These are phyloP conservation scores for Timandra comae DNA, from an alignment of 2,888 invertebrate species.

Conservation along the genomic window DNA sequence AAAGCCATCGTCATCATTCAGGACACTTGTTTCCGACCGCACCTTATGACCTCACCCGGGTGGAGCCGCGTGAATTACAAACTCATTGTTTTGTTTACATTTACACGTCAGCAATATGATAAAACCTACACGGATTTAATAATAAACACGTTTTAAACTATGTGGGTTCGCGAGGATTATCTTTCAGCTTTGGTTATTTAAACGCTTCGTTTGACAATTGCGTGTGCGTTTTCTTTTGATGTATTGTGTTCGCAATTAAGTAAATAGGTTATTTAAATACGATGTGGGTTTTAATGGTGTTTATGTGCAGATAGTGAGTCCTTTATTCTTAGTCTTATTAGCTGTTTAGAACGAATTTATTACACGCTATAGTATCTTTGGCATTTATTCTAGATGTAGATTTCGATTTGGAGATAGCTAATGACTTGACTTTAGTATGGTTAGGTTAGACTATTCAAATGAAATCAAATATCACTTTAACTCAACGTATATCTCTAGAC, in stretches of 20 bases:
- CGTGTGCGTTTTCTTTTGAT: no score
- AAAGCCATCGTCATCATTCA: slow-evolving; percentile 22
- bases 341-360: no score
- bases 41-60: slow-evolving; percentile 57
- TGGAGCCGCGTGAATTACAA: slow-evolving; percentile 38
- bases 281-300: slow-evolving; percentile 7
- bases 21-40: slow-evolving; percentile 39
- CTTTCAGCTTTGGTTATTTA: background rate
- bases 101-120: slow-evolving; percentile 69
- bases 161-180: no score
- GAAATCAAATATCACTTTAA: no score
- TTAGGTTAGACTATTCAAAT: no score
- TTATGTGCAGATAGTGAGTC: no score
- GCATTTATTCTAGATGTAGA: no score
- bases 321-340: slow-evolving; percentile 13
- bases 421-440: no score
- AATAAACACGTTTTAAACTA: slow-evolving; percentile 18
- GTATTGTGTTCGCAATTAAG: slow-evolving; percentile 6
- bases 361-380: no score
- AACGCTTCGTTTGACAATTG: background rate
- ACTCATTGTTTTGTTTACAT: slow-evolving; percentile 75
- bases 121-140: slow-evolving; percentile 36
- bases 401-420: no score
- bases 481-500: no score
- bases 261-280: slow-evolving; percentile 20